Evolutionary conservation across 1,140 invertebrate genomes (phyloP).

Genomic region (Ectropis grisescens): DNA sequence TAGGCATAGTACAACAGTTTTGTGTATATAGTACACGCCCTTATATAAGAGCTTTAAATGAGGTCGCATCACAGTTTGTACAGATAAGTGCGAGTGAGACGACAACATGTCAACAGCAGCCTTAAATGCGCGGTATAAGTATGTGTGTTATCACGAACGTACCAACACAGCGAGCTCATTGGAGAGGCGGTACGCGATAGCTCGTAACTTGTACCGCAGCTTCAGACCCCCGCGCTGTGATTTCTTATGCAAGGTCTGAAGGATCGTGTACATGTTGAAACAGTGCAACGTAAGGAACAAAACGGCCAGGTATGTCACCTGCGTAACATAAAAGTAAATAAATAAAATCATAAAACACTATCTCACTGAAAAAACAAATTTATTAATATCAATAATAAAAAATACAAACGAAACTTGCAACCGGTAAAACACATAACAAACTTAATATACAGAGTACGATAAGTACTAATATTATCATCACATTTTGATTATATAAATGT

Average conservation of each 20-base stretch:
- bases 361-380: constrained; percentile 31
- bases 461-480: too few species aligned
- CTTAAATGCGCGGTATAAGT: too few species aligned
- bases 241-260: constrained; percentile 90
- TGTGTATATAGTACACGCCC: too few species aligned
- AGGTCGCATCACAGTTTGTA: too few species aligned
- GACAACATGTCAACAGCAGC: too few species aligned
- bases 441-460: too few species aligned
- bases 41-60: too few species aligned
- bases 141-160: too few species aligned
- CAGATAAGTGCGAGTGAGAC: too few species aligned
- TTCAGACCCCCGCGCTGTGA: constrained; percentile 75
- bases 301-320: constrained; percentile 78
- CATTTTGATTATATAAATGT: too few species aligned
- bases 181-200: constrained; percentile 60
- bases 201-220: constrained; percentile 60
- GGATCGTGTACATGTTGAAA: constrained; percentile 87
- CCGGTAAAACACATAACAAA: neutral
- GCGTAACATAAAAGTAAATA: constrained; percentile 40
- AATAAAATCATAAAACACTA: constrained; percentile 19
- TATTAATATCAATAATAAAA: constrained; percentile 19
- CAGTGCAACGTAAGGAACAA: constrained; percentile 90
- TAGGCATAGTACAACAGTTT: too few species aligned
- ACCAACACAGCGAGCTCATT: constrained; percentile 57
- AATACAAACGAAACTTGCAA: neutral